Evolutionary conservation across 2,797 vertebrate genomes (phyloP).

Genomic region (Schizopygopsis malacanthus): DNA sequence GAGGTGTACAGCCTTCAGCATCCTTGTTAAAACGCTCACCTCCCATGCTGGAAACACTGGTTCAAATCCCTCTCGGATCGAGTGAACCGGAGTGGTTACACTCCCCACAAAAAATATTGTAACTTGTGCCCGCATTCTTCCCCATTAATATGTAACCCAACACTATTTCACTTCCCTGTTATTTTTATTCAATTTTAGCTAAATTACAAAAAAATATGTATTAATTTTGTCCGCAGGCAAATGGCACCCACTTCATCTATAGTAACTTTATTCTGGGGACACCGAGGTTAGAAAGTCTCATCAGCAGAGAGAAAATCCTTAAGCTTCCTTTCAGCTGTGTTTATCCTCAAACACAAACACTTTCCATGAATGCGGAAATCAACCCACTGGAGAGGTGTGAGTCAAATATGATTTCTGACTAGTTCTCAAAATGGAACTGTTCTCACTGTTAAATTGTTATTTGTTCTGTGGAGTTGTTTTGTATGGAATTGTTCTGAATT

Average conservation of each 20-base stretch:
- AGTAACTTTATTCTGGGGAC: neutral
- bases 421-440: slow-evolving; percentile 10
- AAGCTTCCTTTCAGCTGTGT: slow-evolving; percentile 68
- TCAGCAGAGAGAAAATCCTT: slow-evolving; percentile 43
- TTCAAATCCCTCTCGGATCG: too few relatives aligned
- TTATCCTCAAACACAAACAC: neutral
- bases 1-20: too few relatives aligned
- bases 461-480: neutral
- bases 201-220: neutral
- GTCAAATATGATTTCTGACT: neutral
- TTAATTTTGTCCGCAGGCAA: neutral
- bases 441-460: neutral
- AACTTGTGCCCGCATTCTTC: neutral
- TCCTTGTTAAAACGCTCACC: too few relatives aligned
- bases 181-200: neutral
- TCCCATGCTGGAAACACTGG: too few relatives aligned
- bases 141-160: neutral
- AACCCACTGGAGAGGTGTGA: neutral
- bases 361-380: slow-evolving; percentile 60
- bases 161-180: neutral
- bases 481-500: too few relatives aligned
- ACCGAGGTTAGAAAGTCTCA: neutral
- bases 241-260: neutral
- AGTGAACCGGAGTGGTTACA: too few relatives aligned
- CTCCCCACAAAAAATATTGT: neutral